Conservation (phyloP, 30 jellyfish, hydroid and myxozoan genomes). For the Pelagia noctiluca region DNA sequence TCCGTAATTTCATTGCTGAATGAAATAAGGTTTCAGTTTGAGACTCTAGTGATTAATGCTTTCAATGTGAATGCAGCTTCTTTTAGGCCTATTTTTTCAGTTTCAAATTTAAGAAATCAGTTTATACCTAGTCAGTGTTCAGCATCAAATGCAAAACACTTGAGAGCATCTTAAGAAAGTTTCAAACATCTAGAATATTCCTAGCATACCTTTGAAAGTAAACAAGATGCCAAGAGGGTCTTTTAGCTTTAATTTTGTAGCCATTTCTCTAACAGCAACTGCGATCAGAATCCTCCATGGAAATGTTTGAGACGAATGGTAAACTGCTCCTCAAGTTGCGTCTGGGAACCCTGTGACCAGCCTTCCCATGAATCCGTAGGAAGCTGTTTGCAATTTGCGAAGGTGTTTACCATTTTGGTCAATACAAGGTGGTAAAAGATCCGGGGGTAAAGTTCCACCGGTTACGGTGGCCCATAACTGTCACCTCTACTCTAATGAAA, state of each 20-base stretch:
- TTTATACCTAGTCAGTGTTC: too few relatives aligned
- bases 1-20: too few relatives aligned
- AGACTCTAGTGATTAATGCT: too few relatives aligned
- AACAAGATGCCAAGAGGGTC: conserved; percentile 24
- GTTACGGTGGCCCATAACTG: too few relatives aligned
- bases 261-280: not conserved
- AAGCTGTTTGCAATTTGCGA: not conserved
- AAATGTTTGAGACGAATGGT: not conserved
- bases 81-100: too few relatives aligned
- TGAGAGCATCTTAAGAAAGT: not conserved
- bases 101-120: too few relatives aligned
- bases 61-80: too few relatives aligned
- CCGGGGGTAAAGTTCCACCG: too few relatives aligned
- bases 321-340: not conserved
- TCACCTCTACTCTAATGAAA: too few relatives aligned
- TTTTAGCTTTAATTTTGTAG: conserved; percentile 25
- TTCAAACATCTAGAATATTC: not conserved
- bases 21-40: too few relatives aligned
- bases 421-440: too few relatives aligned
- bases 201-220: conserved; percentile 35
- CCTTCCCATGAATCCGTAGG: not conserved
- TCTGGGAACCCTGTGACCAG: not conserved
- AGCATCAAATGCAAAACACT: too few relatives aligned
- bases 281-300: not conserved
- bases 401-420: not conserved